Base-by-base conservation (phyloP, 1,140 invertebrate genomes). In the Druon quercuslanigerum region DNA sequence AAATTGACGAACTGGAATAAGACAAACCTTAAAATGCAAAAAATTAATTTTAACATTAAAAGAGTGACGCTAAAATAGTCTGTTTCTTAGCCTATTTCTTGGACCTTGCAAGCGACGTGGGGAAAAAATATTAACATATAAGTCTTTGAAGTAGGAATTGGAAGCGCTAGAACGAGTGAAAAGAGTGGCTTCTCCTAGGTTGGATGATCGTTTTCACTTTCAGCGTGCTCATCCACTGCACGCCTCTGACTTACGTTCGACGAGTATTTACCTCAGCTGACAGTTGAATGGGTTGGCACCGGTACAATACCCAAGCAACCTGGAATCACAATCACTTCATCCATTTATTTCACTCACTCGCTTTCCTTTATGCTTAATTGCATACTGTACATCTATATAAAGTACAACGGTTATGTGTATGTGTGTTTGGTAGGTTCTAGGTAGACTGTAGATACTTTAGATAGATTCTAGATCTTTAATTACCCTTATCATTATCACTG, bases 301-400 rank as follows among this genome's bases (percentile, higher is more conserved):
- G 57, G 57, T 66, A 40, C 25, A 66, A 66, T 66, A 33, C 25
- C 40, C 57, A 33, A 12, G 25, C 17, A 66, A 16, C 20, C 20
- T 25, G 14, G 51, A 51, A 73, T 73, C 51, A 74, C 72, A 74
- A 78, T 74, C 71, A 71, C 57, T 78, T 57, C 77, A 71, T 60
- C 50, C 51, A 78, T 78, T 78, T 78, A 66, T 66, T 66, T 66
- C 60, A 66, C 77, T 74, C 74, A 50, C 74, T 72, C 73, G 46
- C 77, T 78, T 79, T 79, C 78, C 71, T 79, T 79, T 76, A 79
- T 76, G 71, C 74, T 76, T 79, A 79, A 79, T 79, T 75, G 78
- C 74, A 51, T 20, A 40, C 46, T 20, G 72, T 60, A 79, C 51
- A 72, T 60, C 51, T 72, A 51, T 9, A 76, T 57, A 79, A 79